Conservation (phyloP, 1,140 invertebrate species). For the Drosophila pallidifrons region DNA sequence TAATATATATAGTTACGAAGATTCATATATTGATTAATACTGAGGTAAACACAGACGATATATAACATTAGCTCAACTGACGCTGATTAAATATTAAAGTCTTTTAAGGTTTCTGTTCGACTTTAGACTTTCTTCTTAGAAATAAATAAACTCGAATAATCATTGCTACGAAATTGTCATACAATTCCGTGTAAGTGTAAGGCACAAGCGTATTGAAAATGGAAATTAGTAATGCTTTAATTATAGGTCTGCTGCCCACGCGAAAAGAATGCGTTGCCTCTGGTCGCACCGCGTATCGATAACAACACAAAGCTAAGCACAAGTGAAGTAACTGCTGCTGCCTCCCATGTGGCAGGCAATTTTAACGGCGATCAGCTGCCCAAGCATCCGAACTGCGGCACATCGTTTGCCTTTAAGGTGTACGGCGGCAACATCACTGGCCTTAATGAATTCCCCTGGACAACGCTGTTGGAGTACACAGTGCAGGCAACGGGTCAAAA, state of each 20-base stretch:
- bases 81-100: too few species aligned
- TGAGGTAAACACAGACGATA: too few species aligned
- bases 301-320: neutral
- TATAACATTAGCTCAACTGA: too few species aligned
- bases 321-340: too few species aligned
- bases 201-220: neutral
- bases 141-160: neutral
- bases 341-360: neutral
- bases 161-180: neutral
- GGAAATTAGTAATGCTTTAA: neutral
- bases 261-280: conserved; percentile 43
- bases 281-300: conserved; percentile 31
- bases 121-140: too few species aligned
- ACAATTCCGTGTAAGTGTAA: too few species aligned
- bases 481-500: neutral
- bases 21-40: too few species aligned
- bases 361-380: conserved; percentile 45
- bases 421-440: conserved; percentile 44
- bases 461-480: conserved; percentile 59
- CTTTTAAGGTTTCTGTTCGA: too few species aligned
- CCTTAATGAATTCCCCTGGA: conserved; percentile 71
- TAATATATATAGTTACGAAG: too few species aligned
- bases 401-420: conserved; percentile 46
- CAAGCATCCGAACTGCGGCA: conserved; percentile 59
- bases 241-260: conserved; percentile 61